A percentile compares a stretch with the other conserved stretches of the same genome.
Evolutionary conservation across 2,797 vertebrate genomes (phyloP).

Genomic region (Manis pentadactyla): DNA sequence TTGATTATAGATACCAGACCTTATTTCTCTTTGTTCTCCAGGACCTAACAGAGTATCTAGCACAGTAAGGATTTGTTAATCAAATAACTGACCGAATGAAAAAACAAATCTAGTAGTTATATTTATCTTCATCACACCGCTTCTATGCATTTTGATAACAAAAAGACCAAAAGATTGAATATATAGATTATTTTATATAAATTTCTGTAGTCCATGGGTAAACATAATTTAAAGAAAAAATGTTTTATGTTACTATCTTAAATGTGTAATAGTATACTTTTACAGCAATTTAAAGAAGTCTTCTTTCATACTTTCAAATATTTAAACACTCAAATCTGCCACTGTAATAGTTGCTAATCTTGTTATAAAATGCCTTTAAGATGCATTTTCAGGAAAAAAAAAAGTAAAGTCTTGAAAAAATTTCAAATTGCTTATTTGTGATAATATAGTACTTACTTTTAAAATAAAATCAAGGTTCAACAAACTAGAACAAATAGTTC

Average conservation of each 20-base stretch:
- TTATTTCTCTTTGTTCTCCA: not conserved
- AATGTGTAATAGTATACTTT: not conserved
- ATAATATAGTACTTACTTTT: not conserved
- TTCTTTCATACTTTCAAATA: not conserved
- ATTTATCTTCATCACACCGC: not conserved
- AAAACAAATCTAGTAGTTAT: not conserved
- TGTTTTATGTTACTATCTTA: not conserved
- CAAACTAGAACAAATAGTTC: too few relatives aligned
- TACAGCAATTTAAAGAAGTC: not conserved
- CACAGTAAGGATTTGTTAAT: not conserved
- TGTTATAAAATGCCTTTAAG: not conserved
- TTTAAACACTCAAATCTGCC: not conserved
- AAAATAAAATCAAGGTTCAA: too few relatives aligned
- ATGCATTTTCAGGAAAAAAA: not conserved
- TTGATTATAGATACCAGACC: not conserved
- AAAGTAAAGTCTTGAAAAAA: not conserved
- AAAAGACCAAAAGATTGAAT: not conserved
- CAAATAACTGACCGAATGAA: not conserved
- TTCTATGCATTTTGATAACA: not conserved
- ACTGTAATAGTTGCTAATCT: not conserved
- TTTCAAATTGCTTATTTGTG: not conserved
- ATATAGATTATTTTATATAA: not conserved
- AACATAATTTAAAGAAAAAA: not conserved
- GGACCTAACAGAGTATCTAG: not conserved
- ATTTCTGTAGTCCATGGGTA: not conserved